Percentiles rank a stretch among this genome's conserved stretches.
Conservation (phyloP, 2,113 vertebrate species). For the Microcebus murinus region DNA sequence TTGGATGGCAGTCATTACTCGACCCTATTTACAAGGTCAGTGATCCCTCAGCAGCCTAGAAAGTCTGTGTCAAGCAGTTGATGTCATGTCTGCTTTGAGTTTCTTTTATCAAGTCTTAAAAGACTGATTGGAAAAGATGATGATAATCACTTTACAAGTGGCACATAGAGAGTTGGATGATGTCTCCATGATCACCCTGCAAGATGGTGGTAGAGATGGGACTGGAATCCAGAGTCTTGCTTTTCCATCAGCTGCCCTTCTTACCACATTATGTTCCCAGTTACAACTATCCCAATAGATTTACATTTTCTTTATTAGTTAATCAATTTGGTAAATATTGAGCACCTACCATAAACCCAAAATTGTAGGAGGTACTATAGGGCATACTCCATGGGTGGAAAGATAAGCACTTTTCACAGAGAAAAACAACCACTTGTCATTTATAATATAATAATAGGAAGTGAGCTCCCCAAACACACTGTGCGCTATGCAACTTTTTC, state of each 20-base stretch:
- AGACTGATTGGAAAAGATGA: background rate
- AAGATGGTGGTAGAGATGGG: background rate
- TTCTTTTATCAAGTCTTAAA: background rate
- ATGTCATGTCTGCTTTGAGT: background rate
- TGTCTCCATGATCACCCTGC: background rate
- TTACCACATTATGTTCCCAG: background rate
- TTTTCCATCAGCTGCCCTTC: background rate
- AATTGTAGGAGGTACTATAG: background rate
- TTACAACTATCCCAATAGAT: background rate
- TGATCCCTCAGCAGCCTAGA: background rate
- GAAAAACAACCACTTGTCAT: background rate
- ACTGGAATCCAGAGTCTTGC: background rate
- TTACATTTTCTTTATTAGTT: background rate
- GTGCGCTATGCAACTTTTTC: background rate
- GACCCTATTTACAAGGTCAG: background rate
- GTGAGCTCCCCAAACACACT: background rate
- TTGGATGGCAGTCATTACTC: background rate
- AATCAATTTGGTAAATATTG: background rate
- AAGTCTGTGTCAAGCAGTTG: background rate
- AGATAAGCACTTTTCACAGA: background rate
- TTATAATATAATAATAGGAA: background rate
- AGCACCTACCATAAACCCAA: background rate
- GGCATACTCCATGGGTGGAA: background rate
- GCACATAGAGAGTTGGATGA: fast-evolving
- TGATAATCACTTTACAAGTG: background rate